Conservation (phyloP, 1,140 invertebrate genomes). For the Brachionus plicatilis region DNA sequence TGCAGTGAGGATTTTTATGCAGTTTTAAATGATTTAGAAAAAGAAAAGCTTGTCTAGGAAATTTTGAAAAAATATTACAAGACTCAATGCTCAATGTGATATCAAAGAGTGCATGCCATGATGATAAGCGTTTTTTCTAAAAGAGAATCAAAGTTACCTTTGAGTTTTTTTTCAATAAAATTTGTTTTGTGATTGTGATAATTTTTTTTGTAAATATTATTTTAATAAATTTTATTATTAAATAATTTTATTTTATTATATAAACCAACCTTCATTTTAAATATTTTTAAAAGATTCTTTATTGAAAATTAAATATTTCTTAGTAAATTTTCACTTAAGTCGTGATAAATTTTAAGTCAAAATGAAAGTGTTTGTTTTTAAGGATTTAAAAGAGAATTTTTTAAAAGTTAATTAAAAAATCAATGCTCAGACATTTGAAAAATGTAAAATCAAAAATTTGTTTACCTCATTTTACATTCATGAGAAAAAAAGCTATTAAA, state of each 20-base stretch:
- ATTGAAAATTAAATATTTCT: neutral
- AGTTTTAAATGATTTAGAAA: constrained; percentile 3
- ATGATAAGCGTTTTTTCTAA: neutral
- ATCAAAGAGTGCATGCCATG: neutral
- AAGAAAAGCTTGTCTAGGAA: neutral
- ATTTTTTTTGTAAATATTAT: neutral
- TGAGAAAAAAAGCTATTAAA: neutral
- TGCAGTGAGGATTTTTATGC: constrained; percentile 33
- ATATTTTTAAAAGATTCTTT: neutral
- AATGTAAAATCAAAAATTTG: neutral
- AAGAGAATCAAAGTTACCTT: neutral
- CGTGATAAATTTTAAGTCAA: neutral
- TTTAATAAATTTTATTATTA: neutral
- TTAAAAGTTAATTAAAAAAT: neutral
- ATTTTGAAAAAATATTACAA: neutral
- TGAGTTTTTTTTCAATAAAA: neutral
- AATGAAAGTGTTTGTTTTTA: neutral
- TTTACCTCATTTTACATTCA: neutral
- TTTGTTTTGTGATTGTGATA: neutral
- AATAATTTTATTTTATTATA: too few relatives aligned
- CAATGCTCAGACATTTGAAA: neutral
- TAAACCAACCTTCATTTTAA: neutral
- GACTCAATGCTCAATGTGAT: neutral
- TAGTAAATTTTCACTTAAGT: neutral
- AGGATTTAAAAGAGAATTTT: neutral